Percentiles rank a stretch among this genome's conserved stretches.
These are phyloP conservation scores for Crossoptilon crossoptilon DNA, from an alignment of 2,797 vertebrate species.

Conservation along the genomic window DNA sequence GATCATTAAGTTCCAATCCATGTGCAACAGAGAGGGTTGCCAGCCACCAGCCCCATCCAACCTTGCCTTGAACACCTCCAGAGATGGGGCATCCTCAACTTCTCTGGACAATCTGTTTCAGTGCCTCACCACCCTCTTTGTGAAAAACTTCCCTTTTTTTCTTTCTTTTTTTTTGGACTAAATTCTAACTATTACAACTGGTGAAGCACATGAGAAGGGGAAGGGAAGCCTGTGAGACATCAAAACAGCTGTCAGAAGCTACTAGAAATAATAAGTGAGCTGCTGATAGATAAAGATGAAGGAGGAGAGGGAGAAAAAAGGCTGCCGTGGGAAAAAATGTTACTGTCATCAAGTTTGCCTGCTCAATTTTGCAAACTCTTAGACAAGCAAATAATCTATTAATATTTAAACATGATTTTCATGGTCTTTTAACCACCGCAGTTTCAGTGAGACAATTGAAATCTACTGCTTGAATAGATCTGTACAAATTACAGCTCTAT, in stretches of 20 bases:
- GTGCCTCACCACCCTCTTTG: too few species aligned
- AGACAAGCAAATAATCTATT: background rate
- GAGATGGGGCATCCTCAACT: too few species aligned
- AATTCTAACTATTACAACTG: constrained; percentile 7
- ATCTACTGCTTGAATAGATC: background rate
- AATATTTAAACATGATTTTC: constrained; percentile 9
- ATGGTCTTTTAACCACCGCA: background rate
- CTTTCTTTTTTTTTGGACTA: constrained; percentile 13
- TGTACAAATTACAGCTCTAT: background rate
- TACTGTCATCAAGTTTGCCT: constrained; percentile 40
- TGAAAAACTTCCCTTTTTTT: background rate
- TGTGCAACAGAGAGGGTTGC: too few species aligned
- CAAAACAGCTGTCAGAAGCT: constrained; percentile 52
- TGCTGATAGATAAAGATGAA: constrained; percentile 48
- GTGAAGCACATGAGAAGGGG: constrained; percentile 7
- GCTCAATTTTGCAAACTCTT: constrained; percentile 9
- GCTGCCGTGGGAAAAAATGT: constrained; percentile 53
- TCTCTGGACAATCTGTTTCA: too few species aligned
- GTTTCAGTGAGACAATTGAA: background rate
- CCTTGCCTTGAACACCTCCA: too few species aligned
- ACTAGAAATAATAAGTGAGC: constrained; percentile 51
- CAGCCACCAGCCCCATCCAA: too few species aligned
- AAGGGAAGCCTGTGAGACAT: constrained; percentile 47
- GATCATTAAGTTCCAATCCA: too few species aligned
- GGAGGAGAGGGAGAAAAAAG: constrained; percentile 14